A percentile compares a stretch with the other conserved stretches of the same genome.
Conservation (phyloP, 2,888 invertebrate species). For the Acanthoscelides obtectus region DNA sequence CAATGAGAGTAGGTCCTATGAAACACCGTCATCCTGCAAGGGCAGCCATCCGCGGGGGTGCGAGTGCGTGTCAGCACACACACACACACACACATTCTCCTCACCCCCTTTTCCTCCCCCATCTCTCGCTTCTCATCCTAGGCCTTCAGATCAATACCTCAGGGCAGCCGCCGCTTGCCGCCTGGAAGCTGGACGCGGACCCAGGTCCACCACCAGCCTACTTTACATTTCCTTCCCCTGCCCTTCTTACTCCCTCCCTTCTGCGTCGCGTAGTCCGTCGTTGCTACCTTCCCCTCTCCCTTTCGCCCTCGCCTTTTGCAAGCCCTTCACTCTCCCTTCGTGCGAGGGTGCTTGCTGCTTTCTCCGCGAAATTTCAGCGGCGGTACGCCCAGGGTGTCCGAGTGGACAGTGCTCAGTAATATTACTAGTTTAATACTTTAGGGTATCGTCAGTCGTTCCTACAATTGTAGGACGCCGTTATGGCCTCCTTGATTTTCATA, state of each 20-base stretch:
- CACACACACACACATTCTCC: constrained; percentile 39
- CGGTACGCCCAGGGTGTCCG: constrained; percentile 4
- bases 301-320: constrained; percentile 50
- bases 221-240: constrained; percentile 54
- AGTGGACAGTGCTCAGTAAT: not conserved
- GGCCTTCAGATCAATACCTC: constrained; percentile 48
- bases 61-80: constrained; percentile 1
- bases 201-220: constrained; percentile 50
- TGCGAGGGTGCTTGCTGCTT: constrained; percentile 52
- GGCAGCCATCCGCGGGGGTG: not conserved
- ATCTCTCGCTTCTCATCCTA: constrained; percentile 33
- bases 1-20: not conserved
- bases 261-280: constrained; percentile 8
- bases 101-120: constrained; percentile 33
- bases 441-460: too few species aligned
- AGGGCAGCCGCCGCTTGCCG: constrained; percentile 40
- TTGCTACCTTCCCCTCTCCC: constrained; percentile 23
- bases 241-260: constrained; percentile 28
- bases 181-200: constrained; percentile 28
- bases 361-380: constrained; percentile 13
- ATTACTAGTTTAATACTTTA: not conserved
- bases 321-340: constrained; percentile 53
- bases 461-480: too few species aligned
- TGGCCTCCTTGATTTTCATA: too few species aligned
- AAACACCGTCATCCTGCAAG: not conserved